Evolutionary conservation across 2,113 vertebrate genomes (phyloP), one percentile per base, ranked within the genome.

Genomic region (Eclectus roratus): DNA sequence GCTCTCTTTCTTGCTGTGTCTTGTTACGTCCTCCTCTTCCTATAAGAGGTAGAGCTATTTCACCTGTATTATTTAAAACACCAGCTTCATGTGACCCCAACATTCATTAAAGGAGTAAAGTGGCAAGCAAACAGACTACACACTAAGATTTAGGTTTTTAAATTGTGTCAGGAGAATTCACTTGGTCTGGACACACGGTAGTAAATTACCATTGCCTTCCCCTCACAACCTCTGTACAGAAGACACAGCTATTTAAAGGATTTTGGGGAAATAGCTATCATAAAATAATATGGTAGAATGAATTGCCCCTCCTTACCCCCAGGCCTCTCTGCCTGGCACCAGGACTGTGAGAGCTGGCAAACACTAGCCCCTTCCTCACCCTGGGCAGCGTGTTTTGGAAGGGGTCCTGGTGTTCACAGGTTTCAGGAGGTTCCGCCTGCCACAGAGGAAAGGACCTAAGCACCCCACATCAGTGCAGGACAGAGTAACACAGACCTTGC

Each of bases 101-200:
- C 12, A 12, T 31, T 85, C n/a, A 61, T 47, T 31, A 44, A 69
- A 65, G 24, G 17, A 76, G 60, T 35, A 29, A 78, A 39, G 14
- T 52, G 35, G 24, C 37, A 93, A 91, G 44, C 39, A 86, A 80
- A 46, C 17, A 60, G n/a, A 39, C 14, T 61, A n/a, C 10, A 44
- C 7, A 4, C 6, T 28, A 15, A 33, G 1, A 7, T 79, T 88
- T 60, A 35, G 29, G 8, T 18, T 77, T 93, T 70, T 35, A 13
- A 77, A 60, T 88, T 43, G 27, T 18, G 6, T 53, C 31, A 68
- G 44, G 27, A 80, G 31, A 69, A 37, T 73, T 91, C 49, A 24
- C 1, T 4, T 2, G 56, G 21, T 43, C 27, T 94, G 39, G 11
- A 55, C n/a, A 37, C 1, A 4, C 6, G 1, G 0, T 7, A 27